A percentile compares a stretch with the other conserved stretches of the same genome.
phyloP scores from a whole-genome alignment of 1,140 invertebrate genomes.

The Daktulosphaira vitifoliae region DNA sequence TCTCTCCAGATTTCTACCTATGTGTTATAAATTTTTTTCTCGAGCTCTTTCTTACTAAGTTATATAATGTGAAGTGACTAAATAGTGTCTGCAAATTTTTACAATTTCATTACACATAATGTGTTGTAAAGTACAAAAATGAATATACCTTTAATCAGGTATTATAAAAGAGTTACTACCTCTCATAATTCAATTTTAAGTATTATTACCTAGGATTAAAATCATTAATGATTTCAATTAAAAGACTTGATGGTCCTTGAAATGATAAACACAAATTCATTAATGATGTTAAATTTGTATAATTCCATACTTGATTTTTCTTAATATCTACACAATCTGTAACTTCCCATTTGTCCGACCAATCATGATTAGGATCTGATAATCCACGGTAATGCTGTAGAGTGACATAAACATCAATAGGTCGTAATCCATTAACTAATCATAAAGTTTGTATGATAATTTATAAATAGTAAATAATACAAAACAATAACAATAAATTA shows the following conservation, averaged over 20 bases:
- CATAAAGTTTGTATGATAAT: conserved; percentile 30
- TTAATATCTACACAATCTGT: conserved; percentile 46
- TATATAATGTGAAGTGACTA: no score
- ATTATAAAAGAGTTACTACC: no score
- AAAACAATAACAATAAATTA: conserved; percentile 6
- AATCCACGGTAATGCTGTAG: conserved; percentile 77
- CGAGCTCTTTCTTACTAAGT: no score
- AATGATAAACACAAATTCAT: conserved; percentile 67
- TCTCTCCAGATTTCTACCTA: no score
- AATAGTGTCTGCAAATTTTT: no score
- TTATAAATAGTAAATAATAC: conserved; percentile 40
- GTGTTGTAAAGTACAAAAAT: no score
- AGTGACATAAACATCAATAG: conserved; percentile 67
- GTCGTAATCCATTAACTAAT: conserved; percentile 44
- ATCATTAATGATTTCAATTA: conserved; percentile 50
- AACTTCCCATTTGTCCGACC: conserved; percentile 71
- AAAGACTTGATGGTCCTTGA: conserved; percentile 64
- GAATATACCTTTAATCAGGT: no score
- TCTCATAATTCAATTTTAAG: no score
- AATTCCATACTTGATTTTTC: conserved; percentile 46
- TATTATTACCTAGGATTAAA: conserved; percentile 43
- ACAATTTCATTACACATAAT: no score
- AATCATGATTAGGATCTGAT: conserved; percentile 45
- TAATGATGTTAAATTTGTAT: conserved; percentile 5
- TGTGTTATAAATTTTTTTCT: no score